These are phyloP conservation scores for Ctenochaetus hawaiiensis DNA, from an alignment of 2,797 vertebrate species.

Conservation along the genomic window DNA sequence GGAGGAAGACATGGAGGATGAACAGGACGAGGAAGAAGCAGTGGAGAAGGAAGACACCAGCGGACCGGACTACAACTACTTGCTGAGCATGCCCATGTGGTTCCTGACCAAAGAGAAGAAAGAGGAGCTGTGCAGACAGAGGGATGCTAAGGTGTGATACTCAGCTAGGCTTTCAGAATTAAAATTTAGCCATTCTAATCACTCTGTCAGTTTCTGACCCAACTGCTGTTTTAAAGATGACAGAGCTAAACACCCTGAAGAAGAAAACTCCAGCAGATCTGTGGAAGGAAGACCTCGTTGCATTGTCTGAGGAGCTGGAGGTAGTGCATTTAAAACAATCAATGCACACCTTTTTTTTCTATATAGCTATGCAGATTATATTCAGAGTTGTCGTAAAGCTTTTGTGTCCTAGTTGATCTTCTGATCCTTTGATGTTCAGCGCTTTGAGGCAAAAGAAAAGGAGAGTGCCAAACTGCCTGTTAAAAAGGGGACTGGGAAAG, in stretches of 20 bases:
- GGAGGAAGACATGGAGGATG: slow-evolving; percentile 37
- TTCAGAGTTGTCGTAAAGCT: neutral
- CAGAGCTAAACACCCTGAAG: slow-evolving; percentile 89
- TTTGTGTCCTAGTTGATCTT: neutral
- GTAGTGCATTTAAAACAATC: slow-evolving; percentile 69
- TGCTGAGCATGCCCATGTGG: slow-evolving; percentile 98
- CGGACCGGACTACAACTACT: slow-evolving; percentile 96
- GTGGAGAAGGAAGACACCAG: slow-evolving; percentile 75
- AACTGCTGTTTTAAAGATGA: slow-evolving; percentile 65
- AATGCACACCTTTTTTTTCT: too few relatives aligned
- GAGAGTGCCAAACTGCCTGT: slow-evolving; percentile 71
- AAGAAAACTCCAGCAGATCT: slow-evolving; percentile 88
- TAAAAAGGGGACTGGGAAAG: slow-evolving; percentile 83
- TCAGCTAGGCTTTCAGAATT: neutral
- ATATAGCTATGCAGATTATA: neutral
- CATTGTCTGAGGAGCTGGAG: slow-evolving; percentile 91
- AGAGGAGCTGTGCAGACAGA: slow-evolving; percentile 95
- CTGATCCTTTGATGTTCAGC: slow-evolving; percentile 72
- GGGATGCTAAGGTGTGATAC: slow-evolving; percentile 89
- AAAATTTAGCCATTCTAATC: too few relatives aligned
- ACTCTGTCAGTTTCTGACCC: neutral
- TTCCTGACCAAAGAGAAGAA: slow-evolving; percentile 98
- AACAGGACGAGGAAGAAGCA: slow-evolving; percentile 63
- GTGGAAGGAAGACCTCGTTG: slow-evolving; percentile 94
- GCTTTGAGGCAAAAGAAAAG: slow-evolving; percentile 89